phyloP scores from a whole-genome alignment of 2,113 vertebrate species.

The Pteruthius melanotis region DNA sequence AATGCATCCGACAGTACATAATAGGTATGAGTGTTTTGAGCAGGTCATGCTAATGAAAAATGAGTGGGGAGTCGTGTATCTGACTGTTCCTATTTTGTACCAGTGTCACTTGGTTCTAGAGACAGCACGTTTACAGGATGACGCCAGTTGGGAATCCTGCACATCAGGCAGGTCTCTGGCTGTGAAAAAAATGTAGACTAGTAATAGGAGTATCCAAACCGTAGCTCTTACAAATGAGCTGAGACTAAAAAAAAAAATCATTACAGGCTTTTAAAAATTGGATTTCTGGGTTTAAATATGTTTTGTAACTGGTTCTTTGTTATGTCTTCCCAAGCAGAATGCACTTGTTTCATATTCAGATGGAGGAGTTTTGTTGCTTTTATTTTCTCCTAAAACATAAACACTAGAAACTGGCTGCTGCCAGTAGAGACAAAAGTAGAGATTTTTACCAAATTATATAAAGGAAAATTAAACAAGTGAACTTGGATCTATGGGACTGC shows the following conservation, averaged over 20 bases:
- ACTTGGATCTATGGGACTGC: background rate
- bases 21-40: background rate
- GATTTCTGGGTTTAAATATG: background rate
- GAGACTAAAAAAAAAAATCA: background rate
- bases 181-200: background rate
- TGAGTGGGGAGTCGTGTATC: background rate
- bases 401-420: background rate
- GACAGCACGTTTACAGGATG: background rate
- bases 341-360: background rate
- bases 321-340: background rate
- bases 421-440: background rate
- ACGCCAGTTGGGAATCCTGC: background rate
- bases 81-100: background rate
- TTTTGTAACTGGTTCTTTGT: background rate
- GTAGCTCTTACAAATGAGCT: background rate
- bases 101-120: background rate
- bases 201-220: background rate
- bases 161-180: background rate
- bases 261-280: background rate
- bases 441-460: background rate
- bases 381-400: background rate
- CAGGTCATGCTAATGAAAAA: constrained; percentile 7
- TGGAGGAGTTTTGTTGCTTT: no score
- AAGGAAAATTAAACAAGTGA: background rate
- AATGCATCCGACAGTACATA: background rate